phyloP scores from a whole-genome alignment of 2,113 vertebrate genomes.

The Dipodomys stephensi region DNA sequence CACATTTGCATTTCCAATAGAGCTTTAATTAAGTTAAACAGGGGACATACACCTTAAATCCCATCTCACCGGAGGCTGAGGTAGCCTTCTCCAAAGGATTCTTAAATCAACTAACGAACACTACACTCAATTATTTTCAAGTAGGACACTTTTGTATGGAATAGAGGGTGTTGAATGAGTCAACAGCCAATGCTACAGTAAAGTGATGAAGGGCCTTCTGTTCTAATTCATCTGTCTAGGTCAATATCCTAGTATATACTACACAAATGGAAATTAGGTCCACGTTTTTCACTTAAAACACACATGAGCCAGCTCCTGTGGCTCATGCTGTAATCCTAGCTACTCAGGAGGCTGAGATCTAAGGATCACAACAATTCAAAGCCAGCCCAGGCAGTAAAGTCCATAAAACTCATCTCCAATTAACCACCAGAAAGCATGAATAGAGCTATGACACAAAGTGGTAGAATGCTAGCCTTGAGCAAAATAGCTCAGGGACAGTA shows the following conservation, averaged over 20 bases:
- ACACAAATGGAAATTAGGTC: not conserved
- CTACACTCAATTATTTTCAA: not conserved
- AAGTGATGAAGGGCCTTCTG: not conserved
- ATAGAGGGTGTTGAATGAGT: not conserved
- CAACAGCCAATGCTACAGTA: not conserved
- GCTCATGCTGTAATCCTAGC: too few relatives aligned
- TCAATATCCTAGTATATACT: not conserved
- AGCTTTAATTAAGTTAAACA: not conserved
- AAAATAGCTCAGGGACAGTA: too few relatives aligned
- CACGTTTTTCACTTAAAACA: constrained; percentile 2
- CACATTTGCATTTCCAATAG: not conserved
- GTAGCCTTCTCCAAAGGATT: not conserved
- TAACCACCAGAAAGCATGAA: too few relatives aligned
- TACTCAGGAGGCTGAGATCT: too few relatives aligned
- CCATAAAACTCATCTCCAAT: too few relatives aligned
- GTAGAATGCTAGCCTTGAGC: too few relatives aligned
- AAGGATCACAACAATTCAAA: too few relatives aligned
- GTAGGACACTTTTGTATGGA: not conserved
- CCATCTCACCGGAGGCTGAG: not conserved
- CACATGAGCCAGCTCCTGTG: not conserved
- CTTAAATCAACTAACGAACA: not conserved
- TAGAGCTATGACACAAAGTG: too few relatives aligned
- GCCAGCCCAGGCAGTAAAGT: too few relatives aligned
- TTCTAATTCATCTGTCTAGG: not conserved
- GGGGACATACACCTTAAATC: not conserved